phyloP scores from a whole-genome alignment of 1,140 invertebrate species.

The Drosophila takahashii region DNA sequence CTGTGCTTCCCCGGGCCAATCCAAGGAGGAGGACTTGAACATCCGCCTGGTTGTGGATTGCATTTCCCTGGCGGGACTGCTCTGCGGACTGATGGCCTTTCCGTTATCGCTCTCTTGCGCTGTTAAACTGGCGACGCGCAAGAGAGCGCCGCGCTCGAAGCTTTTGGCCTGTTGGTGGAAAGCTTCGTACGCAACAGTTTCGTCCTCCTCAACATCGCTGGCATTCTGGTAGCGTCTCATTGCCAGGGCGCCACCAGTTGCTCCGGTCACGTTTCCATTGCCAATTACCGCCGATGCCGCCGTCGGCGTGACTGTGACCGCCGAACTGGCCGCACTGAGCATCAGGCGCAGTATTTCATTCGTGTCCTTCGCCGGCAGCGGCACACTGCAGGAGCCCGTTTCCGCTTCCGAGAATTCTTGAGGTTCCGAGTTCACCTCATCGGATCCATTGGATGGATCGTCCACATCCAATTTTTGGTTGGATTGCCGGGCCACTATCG shows the following conservation, averaged over 20 bases:
- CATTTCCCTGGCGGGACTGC: conserved; percentile 44
- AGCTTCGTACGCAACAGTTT: conserved; percentile 84
- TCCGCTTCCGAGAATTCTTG: conserved; percentile 57
- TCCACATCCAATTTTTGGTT: conserved; percentile 57
- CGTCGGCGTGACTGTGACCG: conserved; percentile 59
- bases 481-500: conserved; percentile 56
- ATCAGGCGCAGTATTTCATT: conserved; percentile 79
- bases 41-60: conserved; percentile 57
- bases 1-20: conserved; percentile 39
- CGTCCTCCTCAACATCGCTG: conserved; percentile 57
- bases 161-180: conserved; percentile 69
- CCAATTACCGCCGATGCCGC: conserved; percentile 16
- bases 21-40: conserved; percentile 65
- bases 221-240: conserved; percentile 51
- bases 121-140: conserved; percentile 68
- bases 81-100: conserved; percentile 24
- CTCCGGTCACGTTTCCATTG: conserved; percentile 26
- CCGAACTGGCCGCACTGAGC: conserved; percentile 73
- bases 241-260: conserved; percentile 64
- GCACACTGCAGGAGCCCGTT: conserved; percentile 78
- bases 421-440: conserved; percentile 59
- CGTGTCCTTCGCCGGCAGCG: conserved; percentile 69
- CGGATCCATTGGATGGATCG: conserved; percentile 58
- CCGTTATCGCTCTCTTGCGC: conserved; percentile 63
- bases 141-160: conserved; percentile 68